Percentiles rank a stretch among this genome's conserved stretches.
phyloP scores from a whole-genome alignment of 30 jellyfish, hydroid and myxozoan species.

The Cassiopea andromeda region DNA sequence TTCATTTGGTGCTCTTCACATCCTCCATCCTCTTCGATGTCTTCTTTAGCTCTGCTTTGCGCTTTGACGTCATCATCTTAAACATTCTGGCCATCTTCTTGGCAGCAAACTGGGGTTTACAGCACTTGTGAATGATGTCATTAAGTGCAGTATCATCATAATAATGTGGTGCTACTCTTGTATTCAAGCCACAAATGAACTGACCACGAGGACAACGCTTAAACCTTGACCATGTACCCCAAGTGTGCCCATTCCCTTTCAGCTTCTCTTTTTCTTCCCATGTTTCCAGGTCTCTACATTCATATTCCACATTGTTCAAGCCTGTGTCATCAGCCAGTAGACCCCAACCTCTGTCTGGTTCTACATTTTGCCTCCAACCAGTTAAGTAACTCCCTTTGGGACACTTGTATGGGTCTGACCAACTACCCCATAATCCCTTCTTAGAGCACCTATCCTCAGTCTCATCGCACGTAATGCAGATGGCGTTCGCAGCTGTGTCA shows the following conservation, averaged over 20 bases:
- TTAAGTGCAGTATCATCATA: constrained; percentile 57
- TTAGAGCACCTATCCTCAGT: constrained; percentile 20
- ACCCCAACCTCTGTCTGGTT: constrained; percentile 24
- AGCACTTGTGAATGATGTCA: constrained; percentile 59
- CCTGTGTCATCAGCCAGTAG: constrained; percentile 42
- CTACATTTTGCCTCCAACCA: constrained; percentile 64
- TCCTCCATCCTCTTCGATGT: not conserved
- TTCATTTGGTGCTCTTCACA: not conserved
- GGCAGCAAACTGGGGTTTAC: constrained; percentile 24
- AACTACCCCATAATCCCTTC: constrained; percentile 34
- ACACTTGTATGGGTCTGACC: constrained; percentile 26
- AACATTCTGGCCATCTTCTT: constrained; percentile 33
- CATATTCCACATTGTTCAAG: constrained; percentile 38
- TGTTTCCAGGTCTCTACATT: constrained; percentile 44
- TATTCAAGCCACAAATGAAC: constrained; percentile 49
- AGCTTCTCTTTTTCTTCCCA: constrained; percentile 14
- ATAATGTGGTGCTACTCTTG: constrained; percentile 26
- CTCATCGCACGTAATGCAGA: constrained; percentile 3
- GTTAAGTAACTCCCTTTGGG: constrained; percentile 21
- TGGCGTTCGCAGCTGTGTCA: constrained; percentile 55
- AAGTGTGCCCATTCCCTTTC: constrained; percentile 13
- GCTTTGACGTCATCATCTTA: not conserved
- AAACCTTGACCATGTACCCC: constrained; percentile 48
- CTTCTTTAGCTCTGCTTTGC: not conserved
- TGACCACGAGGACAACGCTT: constrained; percentile 36